Conservation (phyloP, 2,888 invertebrate species). For the Azorinus chamasolen region DNA sequence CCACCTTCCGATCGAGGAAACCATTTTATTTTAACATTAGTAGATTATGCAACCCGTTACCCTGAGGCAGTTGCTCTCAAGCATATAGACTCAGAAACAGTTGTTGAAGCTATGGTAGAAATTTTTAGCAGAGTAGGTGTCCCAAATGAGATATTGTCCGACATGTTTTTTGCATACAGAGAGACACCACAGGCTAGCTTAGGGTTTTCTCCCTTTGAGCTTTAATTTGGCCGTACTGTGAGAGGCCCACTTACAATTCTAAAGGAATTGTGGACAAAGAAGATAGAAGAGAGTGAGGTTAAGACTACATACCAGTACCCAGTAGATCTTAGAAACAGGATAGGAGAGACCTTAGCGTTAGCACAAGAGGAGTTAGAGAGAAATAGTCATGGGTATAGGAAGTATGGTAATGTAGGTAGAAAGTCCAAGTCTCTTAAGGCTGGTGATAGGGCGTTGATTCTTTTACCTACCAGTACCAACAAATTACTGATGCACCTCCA, state of each 20-base stretch:
- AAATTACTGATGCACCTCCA: conserved; percentile 61
- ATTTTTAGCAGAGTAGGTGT: no score
- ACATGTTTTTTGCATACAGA: conserved; percentile 64
- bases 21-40: conserved; percentile 56
- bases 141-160: no score
- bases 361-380: conserved; percentile 22
- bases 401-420: conserved; percentile 51
- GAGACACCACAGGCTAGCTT: conserved; percentile 52
- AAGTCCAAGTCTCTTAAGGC: conserved; percentile 23
- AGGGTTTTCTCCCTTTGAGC: no score
- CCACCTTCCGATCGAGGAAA: conserved; percentile 55
- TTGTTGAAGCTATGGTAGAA: conserved; percentile 63
- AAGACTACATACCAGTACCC: conserved; percentile 23
- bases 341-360: conserved; percentile 34
- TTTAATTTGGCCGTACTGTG: conserved; percentile 60
- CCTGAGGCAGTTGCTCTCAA: no score
- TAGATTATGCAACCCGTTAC: conserved; percentile 64
- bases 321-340: no score
- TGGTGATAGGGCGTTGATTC: conserved; percentile 58
- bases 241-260: conserved; percentile 64
- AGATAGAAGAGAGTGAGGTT: not conserved
- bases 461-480: conserved; percentile 64
- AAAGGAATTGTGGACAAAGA: conserved; percentile 3
- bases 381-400: conserved; percentile 22
- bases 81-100: conserved; percentile 53